Evolutionary conservation across 2,888 invertebrate genomes (phyloP).

Genomic region (Caenorhabditis virilis): DNA sequence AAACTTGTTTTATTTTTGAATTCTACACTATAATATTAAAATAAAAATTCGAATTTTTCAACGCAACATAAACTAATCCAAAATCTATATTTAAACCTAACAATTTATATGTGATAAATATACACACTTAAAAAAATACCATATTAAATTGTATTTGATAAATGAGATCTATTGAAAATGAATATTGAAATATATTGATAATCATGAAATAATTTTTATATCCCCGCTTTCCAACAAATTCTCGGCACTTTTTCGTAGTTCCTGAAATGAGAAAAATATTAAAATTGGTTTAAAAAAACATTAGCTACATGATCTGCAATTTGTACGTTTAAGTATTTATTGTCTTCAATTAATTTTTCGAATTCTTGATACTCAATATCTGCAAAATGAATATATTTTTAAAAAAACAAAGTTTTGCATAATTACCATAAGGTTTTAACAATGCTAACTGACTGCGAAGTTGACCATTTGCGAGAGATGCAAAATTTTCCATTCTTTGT

Average conservation of each 20-base stretch:
- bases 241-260: constrained; percentile 9
- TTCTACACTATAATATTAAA: no score
- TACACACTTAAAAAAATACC: no score
- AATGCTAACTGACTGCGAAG: constrained; percentile 24
- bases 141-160: no score
- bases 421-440: constrained; percentile 30
- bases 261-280: constrained; percentile 2
- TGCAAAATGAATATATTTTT: constrained; percentile 5
- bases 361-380: constrained; percentile 37
- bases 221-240: constrained; percentile 16
- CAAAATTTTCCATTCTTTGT: constrained; percentile 24
- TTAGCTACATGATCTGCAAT: constrained; percentile 9
- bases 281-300: neutral
- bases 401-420: neutral
- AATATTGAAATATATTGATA: no score
- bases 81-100: no score
- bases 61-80: no score
- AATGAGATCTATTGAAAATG: no score
- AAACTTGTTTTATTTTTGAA: no score
- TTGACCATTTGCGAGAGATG: constrained; percentile 22
- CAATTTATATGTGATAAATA: no score
- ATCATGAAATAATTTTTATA: constrained; percentile 11
- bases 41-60: no score
- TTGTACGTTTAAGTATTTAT: constrained; percentile 18
- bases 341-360: constrained; percentile 18